Base-by-base conservation (phyloP, 2,113 vertebrate genomes). In the Enhydra lutris region DNA sequence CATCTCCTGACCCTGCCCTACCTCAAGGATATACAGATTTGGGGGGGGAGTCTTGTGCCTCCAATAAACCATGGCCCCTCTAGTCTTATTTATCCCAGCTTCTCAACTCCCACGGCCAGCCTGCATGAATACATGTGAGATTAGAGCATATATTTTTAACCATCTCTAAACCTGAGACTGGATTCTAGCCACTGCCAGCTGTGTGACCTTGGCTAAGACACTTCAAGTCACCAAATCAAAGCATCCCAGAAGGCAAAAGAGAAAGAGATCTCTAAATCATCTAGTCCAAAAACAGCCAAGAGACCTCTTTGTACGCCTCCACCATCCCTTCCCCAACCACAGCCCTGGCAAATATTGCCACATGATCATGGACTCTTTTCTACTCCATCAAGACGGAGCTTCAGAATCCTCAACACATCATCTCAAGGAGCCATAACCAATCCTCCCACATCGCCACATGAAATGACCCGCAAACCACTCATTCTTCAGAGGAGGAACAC, bases 151-250 rank as follows among this genome's bases (percentile, higher is more conserved):
- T 8, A 24, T 42, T 89, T 97, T 76, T 57, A 93, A 57, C 55
- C 47, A 84, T 71, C 63, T 91, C 83, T 59, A 15, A 3, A 34
- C 2, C 50, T 88, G 47, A 95, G n/a, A 92, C 9, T 71, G 34
- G 4, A 67, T 71, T 86, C 21, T 52, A 52, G 61, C 31, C 65
- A 57, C 83, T 39, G 71, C 69, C 47, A 86, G 57, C 84, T 69
- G 1, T 47, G 29, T 89, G 39, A 47, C 61, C 79, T 87, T 95
- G n/a, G 20, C 24, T 21, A 74, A 92, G 69, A 89, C 34, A 82
- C 21, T 31, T 85, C 31, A 57, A 80, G 59, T 80, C 61, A 83
- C 29, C 45, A 94, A 95, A 88, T 55, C 36, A 97, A 80, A 95
- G 50, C 55, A 87, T 76, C 55, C 14, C n/a, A 89, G 31, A 81